phyloP scores from a whole-genome alignment of 2,113 vertebrate species.

The Psammodynastes pulverulentus region DNA sequence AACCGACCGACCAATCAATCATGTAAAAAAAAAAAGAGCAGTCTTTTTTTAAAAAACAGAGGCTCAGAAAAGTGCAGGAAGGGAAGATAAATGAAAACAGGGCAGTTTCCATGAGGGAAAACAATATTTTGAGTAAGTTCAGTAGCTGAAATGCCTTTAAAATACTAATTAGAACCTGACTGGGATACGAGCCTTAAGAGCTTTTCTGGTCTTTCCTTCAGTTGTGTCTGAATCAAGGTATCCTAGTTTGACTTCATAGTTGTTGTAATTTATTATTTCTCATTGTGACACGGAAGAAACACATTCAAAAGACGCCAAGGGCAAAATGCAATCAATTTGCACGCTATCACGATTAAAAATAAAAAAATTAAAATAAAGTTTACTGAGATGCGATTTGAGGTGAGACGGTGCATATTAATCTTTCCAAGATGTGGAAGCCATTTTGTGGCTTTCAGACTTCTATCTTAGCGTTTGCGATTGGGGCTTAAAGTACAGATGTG shows the following conservation, averaged over 20 bases:
- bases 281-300: constrained; percentile 50
- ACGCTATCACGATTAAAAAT: constrained; percentile 55
- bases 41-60: not conserved
- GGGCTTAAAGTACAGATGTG: not conserved
- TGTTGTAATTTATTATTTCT: constrained; percentile 65
- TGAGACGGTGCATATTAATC: constrained; percentile 57
- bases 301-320: constrained; percentile 52
- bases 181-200: constrained; percentile 38
- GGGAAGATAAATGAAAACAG: not conserved
- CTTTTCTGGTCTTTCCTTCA: constrained; percentile 37
- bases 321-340: constrained; percentile 65
- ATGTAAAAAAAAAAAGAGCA: not conserved
- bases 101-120: not conserved
- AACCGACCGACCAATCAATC: not conserved
- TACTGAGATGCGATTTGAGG: constrained; percentile 47
- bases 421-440: constrained; percentile 50
- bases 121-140: not conserved
- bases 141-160: not conserved
- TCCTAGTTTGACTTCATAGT: constrained; percentile 61
- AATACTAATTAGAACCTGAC: constrained; percentile 46
- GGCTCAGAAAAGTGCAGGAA: not conserved
- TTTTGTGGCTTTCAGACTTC: constrained; percentile 54
- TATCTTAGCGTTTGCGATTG: constrained; percentile 1
- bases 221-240: constrained; percentile 61
- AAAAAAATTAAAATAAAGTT: constrained; percentile 55